Conservation (phyloP, 2,888 invertebrate genomes). For the Luperina nickerlii region DNA sequence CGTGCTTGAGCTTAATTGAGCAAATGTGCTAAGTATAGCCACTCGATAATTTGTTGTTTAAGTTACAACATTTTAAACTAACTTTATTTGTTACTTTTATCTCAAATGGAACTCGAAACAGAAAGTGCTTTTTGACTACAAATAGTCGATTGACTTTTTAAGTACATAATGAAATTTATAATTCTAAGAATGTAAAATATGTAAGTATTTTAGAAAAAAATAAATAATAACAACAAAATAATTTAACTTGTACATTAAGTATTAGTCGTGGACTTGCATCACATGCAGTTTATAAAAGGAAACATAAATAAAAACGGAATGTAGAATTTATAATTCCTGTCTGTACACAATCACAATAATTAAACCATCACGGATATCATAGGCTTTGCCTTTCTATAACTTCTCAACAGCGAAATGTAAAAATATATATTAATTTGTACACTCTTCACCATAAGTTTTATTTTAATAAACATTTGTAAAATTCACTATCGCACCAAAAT, state of each 20-base stretch:
- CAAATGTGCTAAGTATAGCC: conserved; percentile 72
- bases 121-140: conserved; percentile 73
- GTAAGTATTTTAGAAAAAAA: conserved; percentile 69
- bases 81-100: conserved; percentile 58
- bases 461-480: conserved; percentile 88
- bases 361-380: conserved; percentile 86
- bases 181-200: conserved; percentile 67
- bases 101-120: conserved; percentile 70
- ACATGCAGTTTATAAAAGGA: conserved; percentile 84
- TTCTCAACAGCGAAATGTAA: conserved; percentile 89
- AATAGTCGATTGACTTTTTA: conserved; percentile 72
- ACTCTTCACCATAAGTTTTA: conserved; percentile 81
- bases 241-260: conserved; percentile 84
- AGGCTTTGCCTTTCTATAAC: conserved; percentile 88
- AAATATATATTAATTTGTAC: conserved; percentile 91
- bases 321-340: conserved; percentile 89
- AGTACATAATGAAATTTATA: conserved; percentile 76
- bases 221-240: conserved; percentile 79
- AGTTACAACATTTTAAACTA: conserved; percentile 60
- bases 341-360: conserved; percentile 88
- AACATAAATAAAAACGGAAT: conserved; percentile 87
- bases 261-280: conserved; percentile 90
- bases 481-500: conserved; percentile 90
- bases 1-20: conserved; percentile 86
- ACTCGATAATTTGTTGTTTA: conserved; percentile 54